Evolutionary conservation across 37 sponge, comb jelly and placozoan genomes (phyloP), one percentile per base, ranked within the genome.

Genomic region (Crambe crambe): DNA sequence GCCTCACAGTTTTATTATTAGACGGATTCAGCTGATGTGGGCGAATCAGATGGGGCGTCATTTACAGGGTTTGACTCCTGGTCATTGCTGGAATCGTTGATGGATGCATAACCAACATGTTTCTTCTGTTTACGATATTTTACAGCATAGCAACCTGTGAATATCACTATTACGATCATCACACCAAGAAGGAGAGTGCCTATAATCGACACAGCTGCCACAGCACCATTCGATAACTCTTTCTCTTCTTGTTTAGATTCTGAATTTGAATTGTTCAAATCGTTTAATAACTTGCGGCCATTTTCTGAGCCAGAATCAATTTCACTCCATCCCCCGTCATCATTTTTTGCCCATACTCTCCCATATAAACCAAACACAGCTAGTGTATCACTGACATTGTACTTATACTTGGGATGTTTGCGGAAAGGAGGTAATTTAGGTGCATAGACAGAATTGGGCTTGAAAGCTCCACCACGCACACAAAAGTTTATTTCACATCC

Each of bases 401-500:
- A 1, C 41, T 75, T 79, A 25, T 47, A 42, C 44, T 73, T 66
- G 12, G 84, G 68, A 2, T 76, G 70, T 29, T 78, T 79, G 0
- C 76, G 59, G 56, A 75, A 89, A 18, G 90, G 90, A 5, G 90
- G 90, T 17, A 84, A 81, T 3, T 32, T 78, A 2, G 77, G 58
- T 32, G 75, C 62, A 27, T 42, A 26, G 12, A 79, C 74, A 0
- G 17, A 26, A 23, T 32, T 65, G 9, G 37, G 20, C 35, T 54
- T 42, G 39, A 85, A 66, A 5, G 67, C 34, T 17, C 78, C 79
- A 3, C 62, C 30, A 51, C 64, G 57, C 9, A 85, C 78, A 81
- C 93, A 92, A 42, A 84, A 92, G 41, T 81, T 85, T 35, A 92
- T 82, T 38, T 88, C 89, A 76, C 93, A 92, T 18, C 77, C 81